Evolutionary conservation across 2,797 vertebrate genomes (phyloP).

Genomic region (Leucoraja ocellata): DNA sequence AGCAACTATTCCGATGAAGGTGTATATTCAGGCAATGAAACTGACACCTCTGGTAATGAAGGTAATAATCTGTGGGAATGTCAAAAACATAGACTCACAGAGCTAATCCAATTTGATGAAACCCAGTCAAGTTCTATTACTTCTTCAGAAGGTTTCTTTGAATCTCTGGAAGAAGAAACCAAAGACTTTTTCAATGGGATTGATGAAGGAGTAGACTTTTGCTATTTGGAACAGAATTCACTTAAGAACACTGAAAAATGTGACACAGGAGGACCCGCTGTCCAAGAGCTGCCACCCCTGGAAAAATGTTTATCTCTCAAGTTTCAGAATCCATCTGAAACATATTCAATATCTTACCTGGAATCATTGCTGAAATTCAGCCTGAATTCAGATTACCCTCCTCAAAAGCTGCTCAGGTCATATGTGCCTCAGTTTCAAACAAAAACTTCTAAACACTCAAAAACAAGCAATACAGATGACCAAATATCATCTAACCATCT

Average conservation of each 20-base stretch:
- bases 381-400: conserved; percentile 40
- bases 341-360: conserved; percentile 46
- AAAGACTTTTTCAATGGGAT: conserved; percentile 46
- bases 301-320: conserved; percentile 41
- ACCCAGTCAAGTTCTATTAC: conserved; percentile 58
- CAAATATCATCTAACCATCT: conserved; percentile 45
- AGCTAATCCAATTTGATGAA: conserved; percentile 50
- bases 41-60: conserved; percentile 62
- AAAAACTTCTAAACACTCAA: conserved; percentile 51
- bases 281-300: conserved; percentile 43
- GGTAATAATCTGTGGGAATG: conserved; percentile 62
- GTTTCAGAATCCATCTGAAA: conserved; percentile 50
- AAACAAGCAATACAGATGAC: conserved; percentile 49
- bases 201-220: conserved; percentile 53
- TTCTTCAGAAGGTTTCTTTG: conserved; percentile 74
- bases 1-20: conserved; percentile 62
- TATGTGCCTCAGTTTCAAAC: conserved; percentile 83
- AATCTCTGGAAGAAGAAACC: conserved; percentile 62
- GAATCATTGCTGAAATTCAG: conserved; percentile 46
- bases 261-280: conserved; percentile 46
- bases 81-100: conserved; percentile 50
- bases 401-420: conserved; percentile 52
- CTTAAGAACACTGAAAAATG: conserved; percentile 49
- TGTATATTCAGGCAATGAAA: conserved; percentile 60
- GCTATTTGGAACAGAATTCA: conserved; percentile 62